Percentiles rank a stretch among this genome's conserved stretches.
Evolutionary conservation across 1,140 invertebrate genomes (phyloP).

Genomic region (Drosophila novamexicana): DNA sequence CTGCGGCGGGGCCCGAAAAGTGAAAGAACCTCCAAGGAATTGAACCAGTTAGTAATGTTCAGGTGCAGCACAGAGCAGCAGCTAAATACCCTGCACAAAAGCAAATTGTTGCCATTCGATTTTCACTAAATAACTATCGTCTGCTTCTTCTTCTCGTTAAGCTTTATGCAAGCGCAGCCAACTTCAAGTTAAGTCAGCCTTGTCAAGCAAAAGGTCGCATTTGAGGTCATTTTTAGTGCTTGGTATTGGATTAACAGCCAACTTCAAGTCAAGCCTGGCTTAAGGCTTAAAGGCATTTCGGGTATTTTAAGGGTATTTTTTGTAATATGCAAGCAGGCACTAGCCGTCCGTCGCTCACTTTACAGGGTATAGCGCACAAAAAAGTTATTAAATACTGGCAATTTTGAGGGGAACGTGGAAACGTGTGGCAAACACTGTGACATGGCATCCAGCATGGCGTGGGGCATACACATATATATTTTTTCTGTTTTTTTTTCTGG

Average conservation of each 20-base stretch:
- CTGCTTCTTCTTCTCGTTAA: background rate
- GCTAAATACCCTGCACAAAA: constrained; percentile 33
- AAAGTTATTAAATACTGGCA: constrained; percentile 76
- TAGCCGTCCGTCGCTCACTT: background rate
- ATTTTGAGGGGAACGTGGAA: constrained; percentile 13
- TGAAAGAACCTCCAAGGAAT: constrained; percentile 66
- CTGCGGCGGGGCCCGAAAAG: constrained; percentile 65
- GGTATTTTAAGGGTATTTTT: background rate
- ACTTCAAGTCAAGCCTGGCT: background rate
- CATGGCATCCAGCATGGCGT: constrained; percentile 62
- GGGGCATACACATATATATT: constrained; percentile 12
- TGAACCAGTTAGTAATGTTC: constrained; percentile 43
- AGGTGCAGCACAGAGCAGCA: background rate
- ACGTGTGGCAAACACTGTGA: constrained; percentile 64
- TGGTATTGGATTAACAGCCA: background rate
- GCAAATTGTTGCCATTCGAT: background rate
- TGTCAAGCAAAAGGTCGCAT: too few species aligned
- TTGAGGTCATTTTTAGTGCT: too few species aligned
- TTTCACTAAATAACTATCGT: background rate
- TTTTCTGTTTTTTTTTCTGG: constrained; percentile 2
- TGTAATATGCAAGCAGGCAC: background rate
- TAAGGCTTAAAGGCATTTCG: too few species aligned
- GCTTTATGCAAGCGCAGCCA: background rate
- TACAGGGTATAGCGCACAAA: constrained; percentile 43
- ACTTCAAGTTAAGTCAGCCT: background rate